phyloP scores from a whole-genome alignment of 2,113 vertebrate genomes.

The Phyllostomus discolor region DNA sequence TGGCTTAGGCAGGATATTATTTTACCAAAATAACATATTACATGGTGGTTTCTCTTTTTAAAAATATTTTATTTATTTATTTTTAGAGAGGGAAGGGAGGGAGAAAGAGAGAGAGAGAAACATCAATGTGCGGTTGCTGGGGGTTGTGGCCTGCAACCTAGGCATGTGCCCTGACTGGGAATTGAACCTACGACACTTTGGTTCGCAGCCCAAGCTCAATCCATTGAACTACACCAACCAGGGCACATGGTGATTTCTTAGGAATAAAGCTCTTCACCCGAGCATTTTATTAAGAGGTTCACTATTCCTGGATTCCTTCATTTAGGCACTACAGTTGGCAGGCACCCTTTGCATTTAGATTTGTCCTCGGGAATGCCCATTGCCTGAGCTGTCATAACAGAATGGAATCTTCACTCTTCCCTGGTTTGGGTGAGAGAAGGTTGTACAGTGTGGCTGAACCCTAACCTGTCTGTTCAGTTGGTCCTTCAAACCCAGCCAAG shows the following conservation, averaged over 20 bases:
- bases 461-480: background rate
- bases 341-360: background rate
- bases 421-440: background rate
- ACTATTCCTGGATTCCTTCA: background rate
- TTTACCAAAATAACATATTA: background rate
- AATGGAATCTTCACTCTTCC: background rate
- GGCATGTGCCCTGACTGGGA: too few species aligned
- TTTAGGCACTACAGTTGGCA: background rate
- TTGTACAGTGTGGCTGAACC: background rate
- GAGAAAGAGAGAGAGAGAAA: too few species aligned
- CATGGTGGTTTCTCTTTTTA: background rate
- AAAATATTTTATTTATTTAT: too few species aligned
- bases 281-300: background rate
- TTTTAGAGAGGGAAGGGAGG: too few species aligned
- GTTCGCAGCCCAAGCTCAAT: too few species aligned
- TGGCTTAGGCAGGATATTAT: background rate
- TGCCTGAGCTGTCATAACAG: background rate
- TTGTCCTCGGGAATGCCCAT: background rate
- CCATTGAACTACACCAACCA: too few species aligned
- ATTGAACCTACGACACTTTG: too few species aligned
- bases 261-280: background rate
- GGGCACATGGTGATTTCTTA: background rate
- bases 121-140: too few species aligned
- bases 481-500: background rate
- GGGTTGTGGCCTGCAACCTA: too few species aligned